Percentiles rank a stretch among this genome's conserved stretches.
Evolutionary conservation across 2,797 vertebrate species (phyloP).

Genomic region (Monodelphis domestica): DNA sequence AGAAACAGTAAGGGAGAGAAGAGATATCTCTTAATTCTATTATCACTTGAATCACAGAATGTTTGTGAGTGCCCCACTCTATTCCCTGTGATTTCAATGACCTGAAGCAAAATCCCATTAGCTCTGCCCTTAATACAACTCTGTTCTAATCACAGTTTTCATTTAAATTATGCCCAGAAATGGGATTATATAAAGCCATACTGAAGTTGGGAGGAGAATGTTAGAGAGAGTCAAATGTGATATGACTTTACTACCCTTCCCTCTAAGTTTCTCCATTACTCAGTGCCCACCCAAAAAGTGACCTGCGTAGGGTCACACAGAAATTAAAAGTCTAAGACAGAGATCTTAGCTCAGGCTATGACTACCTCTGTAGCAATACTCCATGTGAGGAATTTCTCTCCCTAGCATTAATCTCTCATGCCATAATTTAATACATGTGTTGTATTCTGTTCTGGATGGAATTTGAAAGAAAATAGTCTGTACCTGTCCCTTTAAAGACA

Average conservation of each 20-base stretch:
- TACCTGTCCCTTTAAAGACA: neutral
- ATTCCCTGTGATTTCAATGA: neutral
- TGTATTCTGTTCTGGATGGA: neutral
- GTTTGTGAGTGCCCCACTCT: neutral
- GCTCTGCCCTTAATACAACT: neutral
- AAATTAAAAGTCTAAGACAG: neutral
- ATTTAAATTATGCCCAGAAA: constrained; percentile 56
- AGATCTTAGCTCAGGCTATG: neutral
- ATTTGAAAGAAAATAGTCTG: neutral
- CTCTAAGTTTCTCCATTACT: neutral
- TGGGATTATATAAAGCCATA: constrained; percentile 50
- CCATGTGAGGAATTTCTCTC: neutral
- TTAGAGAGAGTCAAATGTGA: neutral
- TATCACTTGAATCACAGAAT: neutral
- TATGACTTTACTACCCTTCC: neutral
- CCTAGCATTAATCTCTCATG: neutral
- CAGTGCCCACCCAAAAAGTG: neutral
- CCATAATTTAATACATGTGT: neutral
- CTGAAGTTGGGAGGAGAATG: constrained; percentile 44
- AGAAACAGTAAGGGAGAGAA: neutral
- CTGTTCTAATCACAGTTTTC: constrained; percentile 25
- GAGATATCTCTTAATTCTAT: neutral
- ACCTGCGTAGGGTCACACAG: neutral
- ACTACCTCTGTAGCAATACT: neutral
- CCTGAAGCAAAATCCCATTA: neutral